Conservation (phyloP, 2,888 invertebrate species). For the Dynastes maya region DNA sequence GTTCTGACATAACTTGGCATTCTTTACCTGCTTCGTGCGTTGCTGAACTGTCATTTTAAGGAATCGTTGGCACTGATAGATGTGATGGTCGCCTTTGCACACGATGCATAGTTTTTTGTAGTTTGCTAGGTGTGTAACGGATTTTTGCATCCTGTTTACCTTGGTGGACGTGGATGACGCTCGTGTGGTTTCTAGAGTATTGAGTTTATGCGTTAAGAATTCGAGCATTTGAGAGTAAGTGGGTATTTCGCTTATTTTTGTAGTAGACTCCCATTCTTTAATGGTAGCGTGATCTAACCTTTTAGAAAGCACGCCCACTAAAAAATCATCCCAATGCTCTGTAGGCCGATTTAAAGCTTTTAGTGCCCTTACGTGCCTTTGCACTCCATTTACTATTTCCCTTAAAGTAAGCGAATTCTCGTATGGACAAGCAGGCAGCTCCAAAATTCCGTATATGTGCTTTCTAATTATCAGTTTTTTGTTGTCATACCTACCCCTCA, state of each 20-base stretch:
- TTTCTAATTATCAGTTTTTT: constrained; percentile 48
- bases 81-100: background rate
- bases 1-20: too few species aligned
- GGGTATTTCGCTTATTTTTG: background rate
- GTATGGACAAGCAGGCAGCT: constrained; percentile 1
- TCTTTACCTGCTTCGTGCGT: too few species aligned
- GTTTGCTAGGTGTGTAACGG: background rate
- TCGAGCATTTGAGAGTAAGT: background rate
- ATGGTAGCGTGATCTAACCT: background rate
- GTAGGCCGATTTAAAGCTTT: constrained; percentile 1
- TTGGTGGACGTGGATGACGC: background rate
- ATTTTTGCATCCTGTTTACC: background rate
- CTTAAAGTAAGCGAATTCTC: background rate
- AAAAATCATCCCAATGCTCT: constrained; percentile 15
- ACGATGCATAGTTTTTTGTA: background rate
- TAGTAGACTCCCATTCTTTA: constrained; percentile 2
- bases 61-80: background rate
- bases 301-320: background rate
- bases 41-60: background rate
- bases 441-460: constrained; percentile 51
- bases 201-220: background rate
- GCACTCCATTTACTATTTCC: constrained; percentile 4
- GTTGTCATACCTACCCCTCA: constrained; percentile 54
- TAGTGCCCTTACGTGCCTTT: constrained; percentile 7
- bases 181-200: constrained; percentile 6